Base-by-base conservation (phyloP, 2,113 vertebrate genomes). In the Festucalex cinctus region DNA sequence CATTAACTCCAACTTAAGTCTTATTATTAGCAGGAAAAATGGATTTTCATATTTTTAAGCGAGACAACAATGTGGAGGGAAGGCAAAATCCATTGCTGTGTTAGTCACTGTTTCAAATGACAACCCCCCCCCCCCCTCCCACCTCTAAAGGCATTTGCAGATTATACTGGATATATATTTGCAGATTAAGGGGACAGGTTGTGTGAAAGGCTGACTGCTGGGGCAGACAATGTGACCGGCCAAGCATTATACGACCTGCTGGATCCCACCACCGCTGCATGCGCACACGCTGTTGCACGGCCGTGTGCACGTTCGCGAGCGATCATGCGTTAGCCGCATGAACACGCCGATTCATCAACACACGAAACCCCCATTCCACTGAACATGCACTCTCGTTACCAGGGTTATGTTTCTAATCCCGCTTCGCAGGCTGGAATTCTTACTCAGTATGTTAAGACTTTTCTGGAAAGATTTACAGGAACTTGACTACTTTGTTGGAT, bases 161-260 rank as follows among this genome's bases (percentile, higher is more conserved):
- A 81, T 79, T 77, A 84, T 74, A 69, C 74, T 56, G 61, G 67
- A 75, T 75, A 69, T 75, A 69, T 79, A 73, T 77, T 71, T 75
- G 71, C 68, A 75, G 84, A 86, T 80, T 80, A 83, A 74, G 60
- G 59, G 71, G 78, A 69, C 70, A 66, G 69, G 60, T 73, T 83
- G 71, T 70, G 74, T 76, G 65, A 70, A 63, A 63, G 75, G 60
- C 71, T 83, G 82, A 78, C 74, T 49, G 53, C 83, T 80, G 82
- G 61, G 74, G 64, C 72, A 71, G 71, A 87, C 81, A 86, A 85
- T 83, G 81, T 79, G 78, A 61, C 69, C 76, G 83, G 73, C 59
- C 75, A 80, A 81, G 71, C 84, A 72, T 85, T 78, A 75, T 74
- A 80, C 83, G 81, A 80, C 81, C 80, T 77, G 79, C 80, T 77